Evolutionary conservation across 2,888 invertebrate species (phyloP).

Genomic region (Thumatha senex): DNA sequence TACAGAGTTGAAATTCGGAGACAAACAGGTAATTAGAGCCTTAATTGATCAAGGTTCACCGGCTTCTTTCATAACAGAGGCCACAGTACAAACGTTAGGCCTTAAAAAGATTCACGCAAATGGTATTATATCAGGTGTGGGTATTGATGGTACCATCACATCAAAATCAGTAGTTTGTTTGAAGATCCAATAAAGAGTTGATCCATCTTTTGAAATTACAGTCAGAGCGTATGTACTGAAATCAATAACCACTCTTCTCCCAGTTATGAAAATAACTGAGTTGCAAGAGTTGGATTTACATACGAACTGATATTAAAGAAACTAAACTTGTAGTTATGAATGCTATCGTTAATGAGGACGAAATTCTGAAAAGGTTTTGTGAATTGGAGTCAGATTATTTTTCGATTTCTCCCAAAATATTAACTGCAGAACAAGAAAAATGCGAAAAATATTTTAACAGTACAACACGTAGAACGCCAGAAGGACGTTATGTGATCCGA

Average conservation of each 20-base stretch:
- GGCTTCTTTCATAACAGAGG: too few relatives aligned
- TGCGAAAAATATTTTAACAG: not conserved
- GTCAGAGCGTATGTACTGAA: slow-evolving; percentile 3
- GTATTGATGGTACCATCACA: not conserved
- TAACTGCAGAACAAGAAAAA: not conserved
- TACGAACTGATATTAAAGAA: too few relatives aligned
- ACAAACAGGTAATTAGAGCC: not conserved
- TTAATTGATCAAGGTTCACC: not conserved
- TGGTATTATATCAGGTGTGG: not conserved
- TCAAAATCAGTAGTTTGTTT: not conserved
- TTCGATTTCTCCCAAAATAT: not conserved
- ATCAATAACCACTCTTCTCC: too few relatives aligned
- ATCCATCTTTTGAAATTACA: not conserved
- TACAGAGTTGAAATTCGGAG: not conserved
- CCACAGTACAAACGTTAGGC: not conserved
- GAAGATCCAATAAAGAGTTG: slow-evolving; percentile 1
- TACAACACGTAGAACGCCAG: not conserved
- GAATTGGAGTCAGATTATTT: not conserved
- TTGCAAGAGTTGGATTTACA: not conserved
- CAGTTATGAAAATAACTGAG: too few relatives aligned
- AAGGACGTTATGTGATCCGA: not conserved
- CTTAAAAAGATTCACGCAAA: not conserved
- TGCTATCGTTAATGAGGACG: not conserved
- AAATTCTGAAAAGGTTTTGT: not conserved
- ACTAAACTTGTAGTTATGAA: too few relatives aligned